Percentiles rank a stretch among this genome's conserved stretches.
Conservation (phyloP, 1,140 invertebrate species). For the Calliphora vicina region DNA sequence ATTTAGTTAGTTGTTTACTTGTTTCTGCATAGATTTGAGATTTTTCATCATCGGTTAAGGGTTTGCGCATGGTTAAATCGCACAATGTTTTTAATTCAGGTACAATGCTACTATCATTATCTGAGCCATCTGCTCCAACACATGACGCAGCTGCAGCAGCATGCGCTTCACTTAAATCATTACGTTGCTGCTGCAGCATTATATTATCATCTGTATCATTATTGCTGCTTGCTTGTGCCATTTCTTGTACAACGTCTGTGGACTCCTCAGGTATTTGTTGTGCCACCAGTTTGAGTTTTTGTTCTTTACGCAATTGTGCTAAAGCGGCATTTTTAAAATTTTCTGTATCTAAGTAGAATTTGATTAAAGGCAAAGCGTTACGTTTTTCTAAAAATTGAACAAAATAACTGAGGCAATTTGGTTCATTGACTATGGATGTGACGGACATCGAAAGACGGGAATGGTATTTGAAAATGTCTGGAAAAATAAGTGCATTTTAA, state of each 20-base stretch:
- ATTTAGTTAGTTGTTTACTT: slow-evolving; percentile 49
- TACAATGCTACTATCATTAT: slow-evolving; percentile 45
- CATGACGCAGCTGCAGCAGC: not conserved
- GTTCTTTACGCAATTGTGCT: slow-evolving; percentile 38
- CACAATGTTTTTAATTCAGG: slow-evolving; percentile 60
- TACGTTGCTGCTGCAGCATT: not conserved
- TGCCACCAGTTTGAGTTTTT: slow-evolving; percentile 7
- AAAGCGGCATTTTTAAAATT: slow-evolving; percentile 66
- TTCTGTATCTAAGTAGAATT: slow-evolving; percentile 79
- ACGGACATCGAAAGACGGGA: slow-evolving; percentile 67
- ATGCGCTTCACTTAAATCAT: not conserved
- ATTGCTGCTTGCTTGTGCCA: not conserved
- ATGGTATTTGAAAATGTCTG: slow-evolving; percentile 56
- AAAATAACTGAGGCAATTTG: slow-evolving; percentile 76
- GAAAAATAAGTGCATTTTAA: slow-evolving; percentile 18
- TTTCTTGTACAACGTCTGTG: not conserved
- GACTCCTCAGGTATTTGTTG: slow-evolving; percentile 24
- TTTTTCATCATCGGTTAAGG: slow-evolving; percentile 61
- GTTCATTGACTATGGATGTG: slow-evolving; percentile 72
- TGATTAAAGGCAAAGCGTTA: slow-evolving; percentile 68
- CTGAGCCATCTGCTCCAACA: slow-evolving; percentile 36
- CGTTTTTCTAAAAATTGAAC: slow-evolving; percentile 76
- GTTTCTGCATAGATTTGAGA: slow-evolving; percentile 60
- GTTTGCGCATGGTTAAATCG: slow-evolving; percentile 59
- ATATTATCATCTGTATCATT: slow-evolving; percentile 13